phyloP scores from a whole-genome alignment of 2,113 vertebrate genomes.

The Trematomus loennbergii region DNA sequence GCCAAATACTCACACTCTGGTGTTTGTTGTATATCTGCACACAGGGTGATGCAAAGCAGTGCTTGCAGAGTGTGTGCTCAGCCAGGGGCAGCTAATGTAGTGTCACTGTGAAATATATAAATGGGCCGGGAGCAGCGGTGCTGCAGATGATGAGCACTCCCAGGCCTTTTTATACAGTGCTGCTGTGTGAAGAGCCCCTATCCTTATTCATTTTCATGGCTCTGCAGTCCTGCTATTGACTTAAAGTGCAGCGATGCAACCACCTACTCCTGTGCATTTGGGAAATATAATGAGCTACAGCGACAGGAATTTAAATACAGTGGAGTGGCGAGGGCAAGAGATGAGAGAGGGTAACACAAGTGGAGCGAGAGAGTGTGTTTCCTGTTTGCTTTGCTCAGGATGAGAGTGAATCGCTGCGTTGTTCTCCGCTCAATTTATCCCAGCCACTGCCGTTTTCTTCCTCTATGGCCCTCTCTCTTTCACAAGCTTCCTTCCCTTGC shows the following conservation, averaged over 20 bases:
- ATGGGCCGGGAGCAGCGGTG: slow-evolving; percentile 66
- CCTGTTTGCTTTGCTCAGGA: slow-evolving; percentile 56
- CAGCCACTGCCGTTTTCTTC: slow-evolving; percentile 25
- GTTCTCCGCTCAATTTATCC: slow-evolving; percentile 48
- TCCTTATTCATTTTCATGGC: slow-evolving; percentile 72
- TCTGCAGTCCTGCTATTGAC: slow-evolving; percentile 69
- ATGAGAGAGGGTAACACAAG: slow-evolving; percentile 60
- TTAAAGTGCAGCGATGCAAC: slow-evolving; percentile 75
- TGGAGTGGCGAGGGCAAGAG: slow-evolving; percentile 62
- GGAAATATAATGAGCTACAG: slow-evolving; percentile 67
- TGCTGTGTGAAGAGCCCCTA: slow-evolving; percentile 67
- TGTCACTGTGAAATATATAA: slow-evolving; percentile 77
- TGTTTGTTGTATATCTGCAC: slow-evolving; percentile 37
- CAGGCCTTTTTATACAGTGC: slow-evolving; percentile 63
- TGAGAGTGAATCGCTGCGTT: slow-evolving; percentile 49
- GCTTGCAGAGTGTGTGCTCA: slow-evolving; percentile 57
- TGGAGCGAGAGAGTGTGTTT: slow-evolving; percentile 48
- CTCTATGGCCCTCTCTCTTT: slow-evolving; percentile 42
- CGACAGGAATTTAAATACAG: slow-evolving; percentile 68
- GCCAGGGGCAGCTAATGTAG: slow-evolving; percentile 71
- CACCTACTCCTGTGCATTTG: slow-evolving; percentile 67
- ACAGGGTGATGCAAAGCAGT: slow-evolving; percentile 23
- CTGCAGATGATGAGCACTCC: slow-evolving; percentile 73
- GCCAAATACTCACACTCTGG: slow-evolving; percentile 1
- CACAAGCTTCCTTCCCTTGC: slow-evolving; percentile 51